These are phyloP conservation scores for Caenorhabditis latens DNA, from an alignment of 1,140 invertebrate species.

Conservation along the genomic window DNA sequence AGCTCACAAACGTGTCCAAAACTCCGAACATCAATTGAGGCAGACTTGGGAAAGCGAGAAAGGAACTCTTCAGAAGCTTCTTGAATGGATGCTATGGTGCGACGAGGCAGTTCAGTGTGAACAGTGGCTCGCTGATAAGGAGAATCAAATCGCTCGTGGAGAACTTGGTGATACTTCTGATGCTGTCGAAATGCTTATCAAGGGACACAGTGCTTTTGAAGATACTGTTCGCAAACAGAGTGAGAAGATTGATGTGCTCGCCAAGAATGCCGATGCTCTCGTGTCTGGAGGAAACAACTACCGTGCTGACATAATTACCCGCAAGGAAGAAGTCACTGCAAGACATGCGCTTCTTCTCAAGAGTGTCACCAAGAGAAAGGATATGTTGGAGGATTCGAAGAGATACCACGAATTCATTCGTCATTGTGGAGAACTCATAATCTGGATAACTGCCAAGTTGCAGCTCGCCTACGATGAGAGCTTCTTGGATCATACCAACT, in stretches of 20 bases:
- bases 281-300: constrained; percentile 79
- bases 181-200: constrained; percentile 86
- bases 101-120: constrained; percentile 87
- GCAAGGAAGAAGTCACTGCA: constrained; percentile 85
- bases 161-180: constrained; percentile 86
- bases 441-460: constrained; percentile 92
- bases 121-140: constrained; percentile 89
- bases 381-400: constrained; percentile 66
- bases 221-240: constrained; percentile 87
- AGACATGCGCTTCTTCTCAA: constrained; percentile 85
- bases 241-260: constrained; percentile 85
- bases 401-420: constrained; percentile 72
- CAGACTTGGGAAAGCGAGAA: constrained; percentile 80
- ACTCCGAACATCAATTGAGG: constrained; percentile 77
- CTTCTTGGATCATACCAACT: constrained; percentile 90
- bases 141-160: constrained; percentile 92
- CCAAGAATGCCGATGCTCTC: constrained; percentile 83
- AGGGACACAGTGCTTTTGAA: constrained; percentile 91
- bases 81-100: constrained; percentile 86
- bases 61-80: constrained; percentile 82
- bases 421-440: constrained; percentile 80
- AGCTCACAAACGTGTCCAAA: constrained; percentile 80
- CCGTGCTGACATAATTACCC: constrained; percentile 79
- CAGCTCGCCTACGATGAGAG: constrained; percentile 92
- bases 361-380: constrained; percentile 59